Conservation (phyloP, 2,797 vertebrate species). For the Pseudochromis fuscus region DNA sequence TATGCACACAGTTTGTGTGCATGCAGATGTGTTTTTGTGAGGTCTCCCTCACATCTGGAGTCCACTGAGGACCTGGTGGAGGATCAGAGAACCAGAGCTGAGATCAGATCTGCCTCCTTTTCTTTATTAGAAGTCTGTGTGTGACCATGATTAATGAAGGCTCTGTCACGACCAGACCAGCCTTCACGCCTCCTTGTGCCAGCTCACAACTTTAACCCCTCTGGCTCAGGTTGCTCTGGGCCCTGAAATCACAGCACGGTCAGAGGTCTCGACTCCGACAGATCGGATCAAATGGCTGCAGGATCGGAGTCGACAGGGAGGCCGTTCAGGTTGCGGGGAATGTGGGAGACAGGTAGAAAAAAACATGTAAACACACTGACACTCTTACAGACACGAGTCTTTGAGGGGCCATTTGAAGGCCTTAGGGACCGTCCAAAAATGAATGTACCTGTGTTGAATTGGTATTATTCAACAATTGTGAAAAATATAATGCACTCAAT, state of each 20-base stretch:
- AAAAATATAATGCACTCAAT: too few relatives aligned
- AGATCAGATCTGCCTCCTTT: constrained; percentile 57
- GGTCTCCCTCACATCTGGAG: constrained; percentile 79
- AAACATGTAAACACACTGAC: constrained; percentile 29
- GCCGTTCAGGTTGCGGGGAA: neutral
- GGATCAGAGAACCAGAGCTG: constrained; percentile 62
- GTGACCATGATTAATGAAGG: constrained; percentile 80
- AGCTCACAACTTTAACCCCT: constrained; percentile 51
- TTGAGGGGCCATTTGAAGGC: neutral
- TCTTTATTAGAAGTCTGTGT: constrained; percentile 53
- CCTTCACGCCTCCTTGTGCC: constrained; percentile 65
- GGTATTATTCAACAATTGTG: too few relatives aligned
- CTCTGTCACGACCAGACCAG: constrained; percentile 51
- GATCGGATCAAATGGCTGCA: constrained; percentile 64
- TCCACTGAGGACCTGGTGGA: constrained; percentile 50
- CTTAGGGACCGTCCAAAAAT: neutral
- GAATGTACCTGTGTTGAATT: neutral
- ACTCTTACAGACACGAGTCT: neutral
- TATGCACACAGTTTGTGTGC: constrained; percentile 23
- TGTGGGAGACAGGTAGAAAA: constrained; percentile 7
- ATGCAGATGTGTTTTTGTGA: constrained; percentile 10
- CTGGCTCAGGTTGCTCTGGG: constrained; percentile 58
- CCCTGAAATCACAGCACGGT: constrained; percentile 53
- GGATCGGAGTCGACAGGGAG: constrained; percentile 56
- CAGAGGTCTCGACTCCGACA: constrained; percentile 65